Base-by-base conservation (phyloP, 1,140 invertebrate species). In the Aphidius ervi region DNA sequence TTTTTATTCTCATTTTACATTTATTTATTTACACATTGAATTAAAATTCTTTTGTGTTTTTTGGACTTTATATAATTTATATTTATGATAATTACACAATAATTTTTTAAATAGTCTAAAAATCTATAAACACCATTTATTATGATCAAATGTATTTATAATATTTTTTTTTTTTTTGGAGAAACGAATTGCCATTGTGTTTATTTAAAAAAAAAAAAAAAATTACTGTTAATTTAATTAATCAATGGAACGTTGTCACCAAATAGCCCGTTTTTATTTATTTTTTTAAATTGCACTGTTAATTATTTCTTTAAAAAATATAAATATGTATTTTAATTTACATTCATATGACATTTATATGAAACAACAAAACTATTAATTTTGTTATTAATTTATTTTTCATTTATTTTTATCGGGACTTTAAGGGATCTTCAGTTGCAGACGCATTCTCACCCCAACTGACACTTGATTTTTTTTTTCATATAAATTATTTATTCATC, bases 401-500 rank as follows among this genome's bases (percentile, higher is more conserved):
- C 8, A 10, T 47, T 47, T 20, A 54, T 54, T 42, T 10, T n/a
- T 54, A 5, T 5, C 39, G 5, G 23, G 23, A 50, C 9, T 37
- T 45, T 46, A 9, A 53, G 52, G 52, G 39, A 42, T n/a, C 9
- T 23, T 31, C 8, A 48, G 49, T 45, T 31, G 43, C 20, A 8
- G 63, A 68, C 70, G 65, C 70, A 64, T 70, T 4, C 69, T 71
- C 69, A 64, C 64, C 70, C 70, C 70, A 72, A 72, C 69, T 72
- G 70, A 71, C 70, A 72, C 70, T 67, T 66, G 55, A 63, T 54
- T 63, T 43, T 58, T 39, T 54, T 20, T 54, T 10, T 6, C 49
- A 9, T 20, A 49, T 49, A 31, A 5, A 52, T 39, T 40, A 37
- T 52, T 52, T 52, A 6, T 23, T 10, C 9, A 7, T 52, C 31